phyloP scores from a whole-genome alignment of 2,888 invertebrate species.

The Arenicola marina region DNA sequence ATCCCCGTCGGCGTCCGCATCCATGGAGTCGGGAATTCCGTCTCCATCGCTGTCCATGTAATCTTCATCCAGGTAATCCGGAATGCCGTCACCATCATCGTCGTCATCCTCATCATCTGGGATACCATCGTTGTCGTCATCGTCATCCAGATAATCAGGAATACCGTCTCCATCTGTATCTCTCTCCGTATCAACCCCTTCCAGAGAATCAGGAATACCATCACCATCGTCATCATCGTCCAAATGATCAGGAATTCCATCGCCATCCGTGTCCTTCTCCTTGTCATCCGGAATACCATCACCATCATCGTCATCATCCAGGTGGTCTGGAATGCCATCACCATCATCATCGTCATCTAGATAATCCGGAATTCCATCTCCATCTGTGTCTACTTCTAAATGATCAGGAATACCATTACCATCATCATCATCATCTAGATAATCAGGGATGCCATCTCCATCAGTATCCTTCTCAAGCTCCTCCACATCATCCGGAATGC shows the following conservation, averaged over 20 bases:
- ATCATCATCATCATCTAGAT: conserved; percentile 40
- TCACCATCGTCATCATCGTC: conserved; percentile 40
- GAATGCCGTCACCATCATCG: conserved; percentile 47
- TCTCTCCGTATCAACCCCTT: conserved; percentile 36
- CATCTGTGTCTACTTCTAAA: conserved; percentile 39
- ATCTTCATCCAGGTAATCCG: conserved; percentile 42
- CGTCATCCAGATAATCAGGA: conserved; percentile 23
- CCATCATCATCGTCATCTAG: conserved; percentile 25
- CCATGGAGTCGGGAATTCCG: conserved; percentile 40
- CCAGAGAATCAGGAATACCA: conserved; percentile 44
- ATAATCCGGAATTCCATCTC: conserved; percentile 33
- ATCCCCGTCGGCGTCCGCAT: conserved; percentile 38
- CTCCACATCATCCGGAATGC: conserved; percentile 44
- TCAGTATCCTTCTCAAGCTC: conserved; percentile 40
- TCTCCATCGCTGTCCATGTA: conserved; percentile 47
- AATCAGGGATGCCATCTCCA: conserved; percentile 50
- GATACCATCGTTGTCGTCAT: conserved; percentile 23
- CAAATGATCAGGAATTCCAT: conserved; percentile 28
- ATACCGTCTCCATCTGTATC: conserved; percentile 39
- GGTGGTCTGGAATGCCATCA: conserved; percentile 39
- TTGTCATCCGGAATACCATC: conserved; percentile 48
- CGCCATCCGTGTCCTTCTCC: conserved; percentile 37
- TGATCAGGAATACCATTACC: conserved; percentile 36
- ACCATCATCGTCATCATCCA: conserved; percentile 45
- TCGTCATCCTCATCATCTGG: conserved; percentile 31